These are phyloP conservation scores for Rhipidura dahli DNA, from an alignment of 2,113 vertebrate species.

Conservation along the genomic window DNA sequence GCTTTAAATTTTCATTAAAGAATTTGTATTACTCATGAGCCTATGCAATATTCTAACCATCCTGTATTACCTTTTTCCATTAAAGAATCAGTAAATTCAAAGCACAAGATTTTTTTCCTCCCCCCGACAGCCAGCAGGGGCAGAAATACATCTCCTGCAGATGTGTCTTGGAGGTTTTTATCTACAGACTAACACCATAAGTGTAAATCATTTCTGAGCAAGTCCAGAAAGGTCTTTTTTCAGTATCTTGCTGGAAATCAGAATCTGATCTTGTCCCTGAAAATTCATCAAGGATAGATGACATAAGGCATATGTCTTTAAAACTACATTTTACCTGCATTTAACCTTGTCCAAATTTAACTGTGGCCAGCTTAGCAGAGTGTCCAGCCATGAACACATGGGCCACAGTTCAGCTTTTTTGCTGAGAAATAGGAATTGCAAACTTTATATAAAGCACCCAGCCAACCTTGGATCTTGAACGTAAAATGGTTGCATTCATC, in stretches of 20 bases:
- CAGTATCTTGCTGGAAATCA: background rate
- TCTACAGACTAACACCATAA: background rate
- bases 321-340: background rate
- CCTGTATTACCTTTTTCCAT: background rate
- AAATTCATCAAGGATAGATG: background rate
- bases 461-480: background rate
- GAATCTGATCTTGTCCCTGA: background rate
- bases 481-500: background rate
- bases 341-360: background rate
- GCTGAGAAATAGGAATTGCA: background rate
- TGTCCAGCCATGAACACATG: background rate
- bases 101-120: background rate
- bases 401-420: background rate
- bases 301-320: background rate
- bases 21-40: background rate
- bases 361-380: background rate
- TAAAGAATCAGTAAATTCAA: background rate
- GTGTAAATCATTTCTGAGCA: background rate
- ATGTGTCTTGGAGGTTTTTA: background rate
- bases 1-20: background rate
- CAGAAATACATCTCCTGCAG: background rate
- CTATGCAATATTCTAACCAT: background rate
- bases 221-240: background rate
- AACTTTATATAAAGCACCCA: accelerated
- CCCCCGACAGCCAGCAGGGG: background rate